Percentiles rank a stretch among this genome's conserved stretches.
Evolutionary conservation across 2,113 vertebrate genomes (phyloP).

Genomic region (Australoheros scitulus): DNA sequence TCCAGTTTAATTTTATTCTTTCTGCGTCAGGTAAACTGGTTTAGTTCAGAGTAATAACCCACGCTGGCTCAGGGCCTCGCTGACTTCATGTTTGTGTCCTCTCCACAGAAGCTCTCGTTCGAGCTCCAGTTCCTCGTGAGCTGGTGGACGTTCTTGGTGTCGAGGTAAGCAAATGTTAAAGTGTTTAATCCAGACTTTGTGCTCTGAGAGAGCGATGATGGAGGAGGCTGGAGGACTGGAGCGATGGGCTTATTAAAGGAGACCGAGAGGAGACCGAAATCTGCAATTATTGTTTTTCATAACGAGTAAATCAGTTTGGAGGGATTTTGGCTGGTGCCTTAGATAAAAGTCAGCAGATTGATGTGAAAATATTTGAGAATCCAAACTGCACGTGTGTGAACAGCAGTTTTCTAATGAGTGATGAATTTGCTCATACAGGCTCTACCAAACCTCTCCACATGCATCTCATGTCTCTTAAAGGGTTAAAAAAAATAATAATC

Average conservation of each 20-base stretch:
- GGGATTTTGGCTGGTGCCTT: not conserved
- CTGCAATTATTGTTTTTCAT: too few species aligned
- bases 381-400: not conserved
- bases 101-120: conserved; percentile 36
- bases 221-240: not conserved
- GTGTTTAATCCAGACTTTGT: not conserved
- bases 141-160: conserved; percentile 59
- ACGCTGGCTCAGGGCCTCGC: not conserved
- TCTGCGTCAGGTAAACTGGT: too few species aligned
- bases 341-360: not conserved
- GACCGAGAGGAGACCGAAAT: too few species aligned
- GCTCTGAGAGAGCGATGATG: not conserved
- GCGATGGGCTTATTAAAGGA: too few species aligned
- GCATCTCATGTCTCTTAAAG: too few species aligned
- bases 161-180: conserved; percentile 51
- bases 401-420: not conserved
- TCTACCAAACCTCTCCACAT: not conserved
- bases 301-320: too few species aligned
- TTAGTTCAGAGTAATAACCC: too few species aligned
- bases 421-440: not conserved
- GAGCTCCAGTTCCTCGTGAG: conserved; percentile 41
- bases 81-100: not conserved
- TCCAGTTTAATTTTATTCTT: too few species aligned
- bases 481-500: too few species aligned
- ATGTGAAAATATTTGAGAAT: too few species aligned